Percentiles rank a stretch among this genome's conserved stretches.
phyloP scores from a whole-genome alignment of 2,797 vertebrate species.

The Galagoides demidoff region DNA sequence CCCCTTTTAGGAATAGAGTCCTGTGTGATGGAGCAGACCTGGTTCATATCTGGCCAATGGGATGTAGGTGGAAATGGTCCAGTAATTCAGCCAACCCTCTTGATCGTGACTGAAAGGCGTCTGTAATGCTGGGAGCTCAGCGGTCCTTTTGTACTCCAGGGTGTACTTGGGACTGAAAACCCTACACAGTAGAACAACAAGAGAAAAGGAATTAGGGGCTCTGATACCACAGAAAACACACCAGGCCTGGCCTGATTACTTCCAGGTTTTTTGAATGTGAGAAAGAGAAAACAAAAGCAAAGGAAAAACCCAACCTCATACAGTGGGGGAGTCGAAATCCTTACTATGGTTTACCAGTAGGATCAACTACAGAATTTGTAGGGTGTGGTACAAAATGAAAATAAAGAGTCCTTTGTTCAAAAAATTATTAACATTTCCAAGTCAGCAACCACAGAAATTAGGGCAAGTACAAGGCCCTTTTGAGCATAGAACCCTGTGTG shows the following conservation, averaged over 20 bases:
- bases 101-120: background rate
- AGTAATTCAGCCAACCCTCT: background rate
- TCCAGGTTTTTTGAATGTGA: background rate
- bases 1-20: background rate
- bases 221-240: background rate
- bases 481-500: no score
- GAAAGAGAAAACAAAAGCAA: background rate
- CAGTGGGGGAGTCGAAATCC: background rate
- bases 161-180: background rate
- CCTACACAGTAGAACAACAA: background rate
- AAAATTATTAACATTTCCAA: constrained; percentile 23
- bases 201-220: background rate
- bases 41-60: background rate
- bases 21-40: background rate
- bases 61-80: background rate
- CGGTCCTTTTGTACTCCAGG: background rate
- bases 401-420: background rate
- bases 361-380: background rate
- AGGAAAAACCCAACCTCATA: background rate
- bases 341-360: background rate
- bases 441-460: background rate
- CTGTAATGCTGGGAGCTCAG: background rate
- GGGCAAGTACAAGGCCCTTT: background rate
- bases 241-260: background rate
- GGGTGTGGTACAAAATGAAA: constrained; percentile 1